Evolutionary conservation across 1,140 invertebrate species (phyloP), one percentile per base, ranked within the genome.

Genomic region (Alviniconcha marisindica): DNA sequence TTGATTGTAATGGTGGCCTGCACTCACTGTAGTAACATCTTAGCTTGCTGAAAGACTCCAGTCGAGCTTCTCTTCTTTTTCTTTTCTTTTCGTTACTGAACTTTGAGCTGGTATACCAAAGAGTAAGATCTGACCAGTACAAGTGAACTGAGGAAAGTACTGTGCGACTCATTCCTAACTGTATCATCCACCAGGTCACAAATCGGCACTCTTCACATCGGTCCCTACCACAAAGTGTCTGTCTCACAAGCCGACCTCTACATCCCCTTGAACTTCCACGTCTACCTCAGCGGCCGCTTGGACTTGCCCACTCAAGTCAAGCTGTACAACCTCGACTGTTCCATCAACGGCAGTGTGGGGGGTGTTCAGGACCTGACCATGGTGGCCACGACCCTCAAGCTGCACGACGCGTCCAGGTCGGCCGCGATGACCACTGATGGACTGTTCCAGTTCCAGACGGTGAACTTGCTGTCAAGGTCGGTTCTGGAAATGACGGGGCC

Each of bases 121-220:
- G n/a, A n/a, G n/a, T n/a, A n/a, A n/a, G n/a, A n/a, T n/a, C n/a
- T n/a, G n/a, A n/a, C n/a, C n/a, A n/a, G n/a, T n/a, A n/a, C n/a
- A n/a, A n/a, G n/a, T n/a, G n/a, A n/a, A n/a, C n/a, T n/a, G n/a
- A n/a, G n/a, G n/a, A n/a, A n/a, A n/a, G n/a, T n/a, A n/a, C n/a
- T n/a, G n/a, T n/a, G n/a, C n/a, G n/a, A n/a, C n/a, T n/a, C n/a
- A n/a, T n/a, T n/a, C n/a, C n/a, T n/a, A n/a, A n/a, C n/a, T n/a
- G n/a, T n/a, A n/a, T n/a, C n/a, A n/a, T n/a, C n/a, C 33, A 4
- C 2, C 24, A 80, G 78, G 28, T 42, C 69, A 12, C 83, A 84
- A 10, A 77, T 90, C 12, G 89, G 90, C 18, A 86, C 85, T 14
- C 63, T 91, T n/a, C 88, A 89, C 81, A 87, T 91, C 31, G 89